Evolutionary conservation across 2,888 invertebrate genomes (phyloP), one percentile per base, ranked within the genome.

Genomic region (Eupsilia transversa): DNA sequence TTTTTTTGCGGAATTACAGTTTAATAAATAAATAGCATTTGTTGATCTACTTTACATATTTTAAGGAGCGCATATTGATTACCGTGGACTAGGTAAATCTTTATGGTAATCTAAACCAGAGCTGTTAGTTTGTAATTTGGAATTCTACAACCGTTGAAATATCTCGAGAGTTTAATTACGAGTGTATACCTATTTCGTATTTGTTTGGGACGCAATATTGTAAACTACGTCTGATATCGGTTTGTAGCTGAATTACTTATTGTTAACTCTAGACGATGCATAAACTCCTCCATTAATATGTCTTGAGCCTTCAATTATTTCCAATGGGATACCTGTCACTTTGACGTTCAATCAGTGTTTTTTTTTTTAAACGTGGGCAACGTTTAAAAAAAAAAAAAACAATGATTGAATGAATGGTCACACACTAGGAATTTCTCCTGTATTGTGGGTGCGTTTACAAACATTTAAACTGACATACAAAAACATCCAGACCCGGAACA

Each of bases 21-120:
- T 69, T 70, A 60, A 70, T 79, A 69, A 60, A 70, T 79, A 69
- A 71, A 83, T 64, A 79, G 54, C 33, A 59, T 71, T 80, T 74
- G 60, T 79, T 52, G 43, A 71, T 68, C 65, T 38, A 41, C 17
- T 81, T 79, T 49, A 43, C 66, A 69, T 80, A 79, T 73, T 83
- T 72, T 38, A 52, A 46, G 56, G 41, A n/a, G 7, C 30, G 46
- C 20, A 41, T 46, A 46, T 65, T 79, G 9, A 52, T 59, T 49
- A 41, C 20, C 41, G 20, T 30, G 46, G 38, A 41, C 14, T 14
- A 27, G 33, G 23, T n/a, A 61, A 52, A 72, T 68, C 20, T 52
- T 59, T 64, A 68, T 57, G 54, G 54, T 56, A 82, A 82, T 72
- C 35, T 14, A 4, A 38, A 41, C 20, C 10, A 38, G 30, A 30